Evolutionary conservation across 2,797 vertebrate species (phyloP).

Genomic region (Enteromius thamalakanensis): DNA sequence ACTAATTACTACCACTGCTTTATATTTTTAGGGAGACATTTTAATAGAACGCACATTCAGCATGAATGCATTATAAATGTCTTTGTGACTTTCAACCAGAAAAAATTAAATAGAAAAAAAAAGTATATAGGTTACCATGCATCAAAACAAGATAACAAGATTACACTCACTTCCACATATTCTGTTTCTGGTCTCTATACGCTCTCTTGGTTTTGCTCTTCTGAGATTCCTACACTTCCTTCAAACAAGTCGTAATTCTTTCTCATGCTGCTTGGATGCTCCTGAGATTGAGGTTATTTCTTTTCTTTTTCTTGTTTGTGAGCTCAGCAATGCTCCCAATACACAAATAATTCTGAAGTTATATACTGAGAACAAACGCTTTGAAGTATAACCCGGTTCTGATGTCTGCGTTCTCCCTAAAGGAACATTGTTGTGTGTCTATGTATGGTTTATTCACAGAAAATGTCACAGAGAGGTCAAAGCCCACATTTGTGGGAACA

Average conservation of each 20-base stretch:
- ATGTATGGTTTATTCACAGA: conserved; percentile 41
- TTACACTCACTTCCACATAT: background rate
- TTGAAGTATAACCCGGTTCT: conserved; percentile 60
- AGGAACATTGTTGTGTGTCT: conserved; percentile 52
- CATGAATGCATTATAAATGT: background rate
- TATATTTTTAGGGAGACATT: background rate
- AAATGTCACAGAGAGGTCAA: conserved; percentile 14
- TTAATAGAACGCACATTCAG: background rate
- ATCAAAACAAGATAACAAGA: background rate
- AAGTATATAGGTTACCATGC: background rate
- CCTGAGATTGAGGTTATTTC: conserved; percentile 28
- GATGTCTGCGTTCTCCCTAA: conserved; percentile 52
- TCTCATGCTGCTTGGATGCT: conserved; percentile 18
- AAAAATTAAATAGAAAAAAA: no score
- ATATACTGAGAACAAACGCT: conserved; percentile 59
- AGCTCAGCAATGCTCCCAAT: conserved; percentile 55
- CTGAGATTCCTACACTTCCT: conserved; percentile 13
- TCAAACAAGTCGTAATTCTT: background rate
- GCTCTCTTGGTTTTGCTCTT: background rate
- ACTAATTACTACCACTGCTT: no score
- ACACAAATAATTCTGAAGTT: conserved; percentile 59
- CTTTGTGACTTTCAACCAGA: background rate
- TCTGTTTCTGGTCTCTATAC: conserved; percentile 3
- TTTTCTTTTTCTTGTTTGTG: conserved; percentile 14
- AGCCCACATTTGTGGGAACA: conserved; percentile 21